Conservation (phyloP, 2,888 invertebrate species). For the Lithophane semibrunnea region DNA sequence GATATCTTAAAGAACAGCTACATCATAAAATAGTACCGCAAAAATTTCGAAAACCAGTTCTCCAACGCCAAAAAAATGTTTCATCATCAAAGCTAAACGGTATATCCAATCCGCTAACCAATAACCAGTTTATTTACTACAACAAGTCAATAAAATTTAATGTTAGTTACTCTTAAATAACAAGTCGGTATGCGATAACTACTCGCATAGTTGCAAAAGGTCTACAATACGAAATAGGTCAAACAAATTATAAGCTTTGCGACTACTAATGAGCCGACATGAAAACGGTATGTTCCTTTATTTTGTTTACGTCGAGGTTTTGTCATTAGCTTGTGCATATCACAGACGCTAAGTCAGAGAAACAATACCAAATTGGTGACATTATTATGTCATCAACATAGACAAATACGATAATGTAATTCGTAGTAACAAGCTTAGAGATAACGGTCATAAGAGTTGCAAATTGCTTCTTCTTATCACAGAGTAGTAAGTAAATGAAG, state of each 20-base stretch:
- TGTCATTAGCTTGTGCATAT: constrained; percentile 56
- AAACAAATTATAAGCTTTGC: constrained; percentile 64
- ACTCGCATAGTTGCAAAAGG: constrained; percentile 63
- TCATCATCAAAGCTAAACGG: constrained; percentile 57
- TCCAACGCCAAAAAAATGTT: constrained; percentile 47
- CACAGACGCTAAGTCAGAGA: constrained; percentile 62
- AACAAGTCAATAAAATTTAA: constrained; percentile 60
- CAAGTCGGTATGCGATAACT: constrained; percentile 61
- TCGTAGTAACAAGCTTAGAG: constrained; percentile 27
- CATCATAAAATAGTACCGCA: constrained; percentile 54
- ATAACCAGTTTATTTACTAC: constrained; percentile 66
- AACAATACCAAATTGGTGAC: constrained; percentile 50
- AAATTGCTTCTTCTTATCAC: constrained; percentile 23
- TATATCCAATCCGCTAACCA: constrained; percentile 57
- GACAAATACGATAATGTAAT: constrained; percentile 36
- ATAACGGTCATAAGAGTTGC: constrained; percentile 39
- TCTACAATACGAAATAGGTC: constrained; percentile 68
- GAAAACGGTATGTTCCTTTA: constrained; percentile 48
- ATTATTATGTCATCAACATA: constrained; percentile 64
- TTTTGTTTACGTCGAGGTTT: constrained; percentile 59
- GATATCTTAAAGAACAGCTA: constrained; percentile 37
- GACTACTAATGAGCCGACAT: constrained; percentile 65
- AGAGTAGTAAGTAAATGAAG: constrained; percentile 10
- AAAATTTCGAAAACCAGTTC: constrained; percentile 54
- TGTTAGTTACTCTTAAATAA: constrained; percentile 62